These are phyloP conservation scores for Periophthalmus modestus DNA, from an alignment of 2,113 vertebrate species.

Conservation along the genomic window DNA sequence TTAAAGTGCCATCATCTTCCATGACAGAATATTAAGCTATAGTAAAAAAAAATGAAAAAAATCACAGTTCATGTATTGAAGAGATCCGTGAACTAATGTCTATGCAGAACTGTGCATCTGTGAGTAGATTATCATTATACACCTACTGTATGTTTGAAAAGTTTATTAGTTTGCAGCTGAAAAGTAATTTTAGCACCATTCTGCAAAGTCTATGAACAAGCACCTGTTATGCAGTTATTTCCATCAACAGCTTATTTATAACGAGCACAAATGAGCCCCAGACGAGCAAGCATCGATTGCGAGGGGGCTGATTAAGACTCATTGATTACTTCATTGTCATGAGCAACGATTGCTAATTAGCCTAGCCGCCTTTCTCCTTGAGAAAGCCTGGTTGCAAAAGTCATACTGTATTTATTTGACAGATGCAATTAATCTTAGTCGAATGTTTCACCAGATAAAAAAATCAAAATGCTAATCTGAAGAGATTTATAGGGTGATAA, in stretches of 20 bases:
- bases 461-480: neutral
- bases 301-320: constrained; percentile 1
- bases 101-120: too few relatives aligned
- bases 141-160: neutral
- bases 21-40: too few relatives aligned
- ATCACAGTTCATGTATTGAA: too few relatives aligned
- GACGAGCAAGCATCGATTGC: constrained; percentile 16
- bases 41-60: too few relatives aligned
- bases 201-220: neutral
- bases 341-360: constrained; percentile 29
- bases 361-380: constrained; percentile 7
- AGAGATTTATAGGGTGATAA: too few relatives aligned
- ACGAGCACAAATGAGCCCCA: constrained; percentile 18
- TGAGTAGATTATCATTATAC: neutral
- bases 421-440: constrained; percentile 21
- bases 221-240: constrained; percentile 1
- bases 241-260: constrained; percentile 8
- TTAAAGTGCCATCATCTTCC: too few relatives aligned
- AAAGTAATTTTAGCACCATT: neutral
- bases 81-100: neutral
- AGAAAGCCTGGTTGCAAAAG: neutral
- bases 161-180: neutral
- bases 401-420: constrained; percentile 18
- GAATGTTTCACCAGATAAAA: neutral
- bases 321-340: constrained; percentile 24